Conservation (phyloP, 53 echinoderm and acorn worm species). For the Stichopus horrens region DNA sequence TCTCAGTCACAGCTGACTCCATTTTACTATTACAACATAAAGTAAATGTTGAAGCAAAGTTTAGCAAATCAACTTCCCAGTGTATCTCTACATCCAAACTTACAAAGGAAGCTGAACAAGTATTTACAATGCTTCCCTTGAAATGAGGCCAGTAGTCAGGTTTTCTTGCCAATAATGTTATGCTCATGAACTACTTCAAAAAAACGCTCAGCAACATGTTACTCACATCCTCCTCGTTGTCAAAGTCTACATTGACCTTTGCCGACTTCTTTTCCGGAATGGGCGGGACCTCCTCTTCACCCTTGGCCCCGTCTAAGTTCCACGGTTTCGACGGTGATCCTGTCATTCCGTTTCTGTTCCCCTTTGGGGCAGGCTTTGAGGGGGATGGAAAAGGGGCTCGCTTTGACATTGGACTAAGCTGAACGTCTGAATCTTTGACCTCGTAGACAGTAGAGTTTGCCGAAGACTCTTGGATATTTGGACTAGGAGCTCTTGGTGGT, state of each 20-base stretch:
- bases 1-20: too few relatives aligned
- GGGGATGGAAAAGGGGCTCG: conserved; percentile 34
- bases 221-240: conserved; percentile 23
- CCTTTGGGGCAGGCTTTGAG: not conserved
- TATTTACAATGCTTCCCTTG: too few relatives aligned
- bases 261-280: conserved; percentile 8
- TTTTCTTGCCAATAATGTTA: too few relatives aligned
- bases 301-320: not conserved
- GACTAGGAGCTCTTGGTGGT: conserved; percentile 31
- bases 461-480: not conserved
- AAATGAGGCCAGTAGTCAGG: too few relatives aligned
- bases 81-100: too few relatives aligned
- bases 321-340: not conserved
- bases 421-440: not conserved
- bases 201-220: too few relatives aligned
- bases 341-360: not conserved
- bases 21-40: too few relatives aligned
- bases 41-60: too few relatives aligned
- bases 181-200: too few relatives aligned
- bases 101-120: too few relatives aligned
- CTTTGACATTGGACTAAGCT: conserved; percentile 36
- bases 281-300: not conserved
- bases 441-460: not conserved
- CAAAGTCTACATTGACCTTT: too few relatives aligned
- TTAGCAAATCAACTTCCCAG: too few relatives aligned